Evolutionary conservation across 2,888 invertebrate species (phyloP), one percentile per base, ranked within the genome.

Genomic region (Drosophila neutralis): DNA sequence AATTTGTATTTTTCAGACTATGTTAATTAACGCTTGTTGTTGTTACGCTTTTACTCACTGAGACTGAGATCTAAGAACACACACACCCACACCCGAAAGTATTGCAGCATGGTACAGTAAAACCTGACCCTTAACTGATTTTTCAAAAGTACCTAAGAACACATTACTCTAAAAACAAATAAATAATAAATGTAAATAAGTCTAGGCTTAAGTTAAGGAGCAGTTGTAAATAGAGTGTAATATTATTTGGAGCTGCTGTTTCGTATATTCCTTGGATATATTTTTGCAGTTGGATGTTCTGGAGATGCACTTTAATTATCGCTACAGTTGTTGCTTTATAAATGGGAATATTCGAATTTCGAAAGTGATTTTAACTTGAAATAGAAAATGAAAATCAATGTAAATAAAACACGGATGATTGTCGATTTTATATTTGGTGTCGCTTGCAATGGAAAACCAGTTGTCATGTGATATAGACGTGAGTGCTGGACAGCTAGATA

Each of bases 91-190:
- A 29, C 29, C 45, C 45, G 4, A 45, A 24, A 45, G 45, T 45
- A 45, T 45, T 45, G 45, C 15, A 45, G 8, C 45, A 45, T 24
- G 24, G 45, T 45, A 45, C 45, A 45, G 45, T 45, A 4, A 45
- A 45, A 8, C 45, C 21, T 45, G 45, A 24, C 24, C 15, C 15
- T 45, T 24, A 24, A 45, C 24, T 45, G 24, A 45, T 24, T 45
- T 45, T 45, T 45, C 45, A 15, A 24, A 45, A 45, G 24, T 45
- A 45, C 45, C 45, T 24, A 45, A 45, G 24, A 45, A 45, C 45
- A 45, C 45, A 45, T 45, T 45, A 24, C 24, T 45, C 13, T 3
- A 31, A 24, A 45, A 7, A 21, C 7, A 45, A 24, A 24, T 8
- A 24, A 24, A 24, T 24, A 15, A 21, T 45, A 7, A 45, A 8